Conservation (phyloP, 92 coral and sea anemone species). For the Galaxea fascicularis region DNA sequence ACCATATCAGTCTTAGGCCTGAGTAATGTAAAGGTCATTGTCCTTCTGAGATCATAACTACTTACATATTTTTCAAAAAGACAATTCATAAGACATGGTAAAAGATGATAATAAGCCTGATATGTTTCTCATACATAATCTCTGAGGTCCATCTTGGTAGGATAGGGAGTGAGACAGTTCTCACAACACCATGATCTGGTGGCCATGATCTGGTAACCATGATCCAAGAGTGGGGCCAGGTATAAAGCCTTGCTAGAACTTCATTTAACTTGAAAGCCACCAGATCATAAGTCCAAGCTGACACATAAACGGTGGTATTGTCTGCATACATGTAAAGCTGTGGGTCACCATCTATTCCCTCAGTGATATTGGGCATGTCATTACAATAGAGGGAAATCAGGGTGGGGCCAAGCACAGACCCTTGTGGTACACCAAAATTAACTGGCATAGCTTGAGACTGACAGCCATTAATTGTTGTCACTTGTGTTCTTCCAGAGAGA, state of each 20-base stretch:
- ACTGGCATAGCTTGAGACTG: slow-evolving; percentile 5
- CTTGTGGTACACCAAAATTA: slow-evolving; percentile 53
- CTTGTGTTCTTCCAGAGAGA: too few species aligned
- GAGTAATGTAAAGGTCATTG: slow-evolving; percentile 8
- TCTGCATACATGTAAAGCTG: slow-evolving; percentile 48
- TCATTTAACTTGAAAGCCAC: too few species aligned
- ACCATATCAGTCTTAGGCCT: slow-evolving; percentile 13
- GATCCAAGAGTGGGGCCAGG: background rate
- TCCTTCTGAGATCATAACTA: slow-evolving; percentile 10
- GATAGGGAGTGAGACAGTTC: too few species aligned
- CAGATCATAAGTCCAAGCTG: too few species aligned
- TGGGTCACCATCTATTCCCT: slow-evolving; percentile 42
- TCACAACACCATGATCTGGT: slow-evolving; percentile 5
- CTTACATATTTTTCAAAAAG: slow-evolving; percentile 2
- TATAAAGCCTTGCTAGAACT: background rate
- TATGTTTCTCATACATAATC: too few species aligned
- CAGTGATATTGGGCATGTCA: slow-evolving; percentile 28
- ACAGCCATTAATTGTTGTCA: background rate
- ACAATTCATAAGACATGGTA: slow-evolving; percentile 20
- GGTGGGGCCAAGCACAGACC: slow-evolving; percentile 21
- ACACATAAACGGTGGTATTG: too few species aligned
- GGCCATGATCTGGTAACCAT: background rate
- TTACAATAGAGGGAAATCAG: slow-evolving; percentile 51
- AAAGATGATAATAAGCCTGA: slow-evolving; percentile 25
- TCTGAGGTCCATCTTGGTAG: too few species aligned